Conservation (phyloP, 2,888 invertebrate species). For the Bombylius discolor region DNA sequence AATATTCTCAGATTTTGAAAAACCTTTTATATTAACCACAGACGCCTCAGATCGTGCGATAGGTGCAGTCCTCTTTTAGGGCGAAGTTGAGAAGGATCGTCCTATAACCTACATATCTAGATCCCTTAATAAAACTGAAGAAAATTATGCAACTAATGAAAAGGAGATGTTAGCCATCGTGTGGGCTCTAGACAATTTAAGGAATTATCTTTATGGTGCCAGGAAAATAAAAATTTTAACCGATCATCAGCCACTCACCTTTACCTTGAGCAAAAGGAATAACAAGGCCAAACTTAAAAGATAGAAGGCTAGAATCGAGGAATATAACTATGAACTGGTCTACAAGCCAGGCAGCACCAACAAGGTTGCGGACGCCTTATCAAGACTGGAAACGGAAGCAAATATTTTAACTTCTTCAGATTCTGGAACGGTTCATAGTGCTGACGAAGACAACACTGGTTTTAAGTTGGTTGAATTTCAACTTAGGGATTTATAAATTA, state of each 20-base stretch:
- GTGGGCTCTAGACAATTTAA: slow-evolving; percentile 5
- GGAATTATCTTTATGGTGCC: slow-evolving; percentile 11
- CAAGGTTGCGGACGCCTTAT: too few relatives aligned
- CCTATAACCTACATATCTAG: slow-evolving; percentile 2
- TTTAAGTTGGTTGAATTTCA: too few relatives aligned
- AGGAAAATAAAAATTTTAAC: slow-evolving; percentile 11
- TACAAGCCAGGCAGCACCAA: too few relatives aligned
- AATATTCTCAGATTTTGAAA: neutral
- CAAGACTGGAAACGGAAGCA: too few relatives aligned
- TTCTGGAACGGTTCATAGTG: too few relatives aligned
- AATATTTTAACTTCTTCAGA: too few relatives aligned
- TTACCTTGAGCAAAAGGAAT: too few relatives aligned
- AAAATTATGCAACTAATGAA: slow-evolving; percentile 12
- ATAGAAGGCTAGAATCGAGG: too few relatives aligned
- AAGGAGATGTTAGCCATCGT: slow-evolving; percentile 11
- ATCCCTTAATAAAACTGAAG: slow-evolving; percentile 7
- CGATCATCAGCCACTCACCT: slow-evolving; percentile 11
- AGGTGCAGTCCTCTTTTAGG: neutral
- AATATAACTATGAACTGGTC: too few relatives aligned
- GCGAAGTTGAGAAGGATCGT: neutral
- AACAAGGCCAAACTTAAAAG: too few relatives aligned
- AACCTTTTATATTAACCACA: slow-evolving; percentile 1
- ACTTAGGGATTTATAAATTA: too few relatives aligned
- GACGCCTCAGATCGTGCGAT: slow-evolving; percentile 2
- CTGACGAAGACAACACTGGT: too few relatives aligned